Evolutionary conservation across 2,113 vertebrate genomes (phyloP).

Genomic region (Rana temporaria): DNA sequence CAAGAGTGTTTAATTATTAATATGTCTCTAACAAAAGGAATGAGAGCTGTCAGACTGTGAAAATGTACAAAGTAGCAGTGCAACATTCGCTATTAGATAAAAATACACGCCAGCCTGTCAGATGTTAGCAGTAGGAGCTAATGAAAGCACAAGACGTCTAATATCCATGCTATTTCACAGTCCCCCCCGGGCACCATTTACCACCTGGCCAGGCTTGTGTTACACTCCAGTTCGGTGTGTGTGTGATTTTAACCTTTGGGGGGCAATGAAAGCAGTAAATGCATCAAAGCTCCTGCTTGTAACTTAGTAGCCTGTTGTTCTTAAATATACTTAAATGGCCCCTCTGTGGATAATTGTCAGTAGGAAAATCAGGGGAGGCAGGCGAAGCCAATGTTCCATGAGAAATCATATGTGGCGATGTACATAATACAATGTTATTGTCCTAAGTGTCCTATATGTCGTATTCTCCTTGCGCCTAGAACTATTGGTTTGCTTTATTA

Average conservation of each 20-base stretch:
- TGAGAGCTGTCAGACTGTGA: slow-evolving; percentile 28
- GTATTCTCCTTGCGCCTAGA: no score
- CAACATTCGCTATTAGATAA: slow-evolving; percentile 10
- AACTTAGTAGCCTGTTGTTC: background rate
- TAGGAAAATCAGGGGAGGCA: background rate
- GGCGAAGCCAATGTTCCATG: background rate
- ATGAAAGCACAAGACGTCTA: background rate
- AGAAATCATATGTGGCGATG: no score
- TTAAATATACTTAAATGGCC: no score
- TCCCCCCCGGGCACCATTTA: background rate
- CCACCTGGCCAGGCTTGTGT: background rate
- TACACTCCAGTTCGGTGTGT: background rate
- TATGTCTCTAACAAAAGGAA: slow-evolving; percentile 27
- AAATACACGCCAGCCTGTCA: slow-evolving; percentile 25
- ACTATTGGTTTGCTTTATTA: no score
- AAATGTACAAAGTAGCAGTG: slow-evolving; percentile 7
- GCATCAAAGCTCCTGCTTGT: background rate
- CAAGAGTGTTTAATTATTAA: slow-evolving; percentile 41
- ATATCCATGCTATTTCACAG: slow-evolving; percentile 11
- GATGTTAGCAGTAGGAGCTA: background rate
- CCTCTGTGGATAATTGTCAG: no score
- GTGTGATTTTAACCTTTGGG: background rate
- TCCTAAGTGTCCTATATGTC: no score
- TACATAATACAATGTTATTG: no score
- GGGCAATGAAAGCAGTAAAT: background rate